phyloP scores from a whole-genome alignment of 2,888 invertebrate species.

The Eupithecia subumbrata region DNA sequence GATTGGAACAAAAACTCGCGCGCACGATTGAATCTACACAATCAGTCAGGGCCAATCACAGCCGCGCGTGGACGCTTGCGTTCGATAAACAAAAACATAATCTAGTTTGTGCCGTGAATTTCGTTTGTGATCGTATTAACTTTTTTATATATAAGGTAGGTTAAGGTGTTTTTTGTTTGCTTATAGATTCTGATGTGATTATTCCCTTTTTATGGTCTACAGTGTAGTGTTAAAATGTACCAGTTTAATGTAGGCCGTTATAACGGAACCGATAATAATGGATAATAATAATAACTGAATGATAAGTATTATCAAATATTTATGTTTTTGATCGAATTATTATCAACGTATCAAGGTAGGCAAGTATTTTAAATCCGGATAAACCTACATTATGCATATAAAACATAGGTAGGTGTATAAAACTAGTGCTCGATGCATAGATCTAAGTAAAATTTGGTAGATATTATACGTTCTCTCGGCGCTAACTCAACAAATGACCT shows the following conservation, averaged over 20 bases:
- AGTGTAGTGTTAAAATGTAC: not conserved
- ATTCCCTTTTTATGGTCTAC: not conserved
- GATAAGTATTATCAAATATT: not conserved
- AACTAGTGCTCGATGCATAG: too few species aligned
- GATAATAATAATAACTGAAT: not conserved
- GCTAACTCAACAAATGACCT: too few species aligned
- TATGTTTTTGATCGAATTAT: not conserved
- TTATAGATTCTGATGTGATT: not conserved
- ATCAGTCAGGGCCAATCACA: conserved; percentile 54
- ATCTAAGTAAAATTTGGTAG: too few species aligned
- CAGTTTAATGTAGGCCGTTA: not conserved
- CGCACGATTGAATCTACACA: conserved; percentile 19
- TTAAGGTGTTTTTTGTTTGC: not conserved
- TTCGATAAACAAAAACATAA: conserved; percentile 8
- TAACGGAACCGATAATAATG: not conserved
- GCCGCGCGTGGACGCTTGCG: conserved; percentile 39
- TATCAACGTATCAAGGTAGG: not conserved
- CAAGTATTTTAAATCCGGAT: not conserved
- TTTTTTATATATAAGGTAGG: not conserved
- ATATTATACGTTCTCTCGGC: too few species aligned
- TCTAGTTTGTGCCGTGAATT: not conserved
- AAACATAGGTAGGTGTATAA: too few species aligned
- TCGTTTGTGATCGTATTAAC: not conserved
- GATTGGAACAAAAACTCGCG: conserved; percentile 31
- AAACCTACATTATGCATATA: not conserved